These are phyloP conservation scores for Sebastes taczanowskii DNA, from an alignment of 2,797 vertebrate species.

Conservation along the genomic window DNA sequence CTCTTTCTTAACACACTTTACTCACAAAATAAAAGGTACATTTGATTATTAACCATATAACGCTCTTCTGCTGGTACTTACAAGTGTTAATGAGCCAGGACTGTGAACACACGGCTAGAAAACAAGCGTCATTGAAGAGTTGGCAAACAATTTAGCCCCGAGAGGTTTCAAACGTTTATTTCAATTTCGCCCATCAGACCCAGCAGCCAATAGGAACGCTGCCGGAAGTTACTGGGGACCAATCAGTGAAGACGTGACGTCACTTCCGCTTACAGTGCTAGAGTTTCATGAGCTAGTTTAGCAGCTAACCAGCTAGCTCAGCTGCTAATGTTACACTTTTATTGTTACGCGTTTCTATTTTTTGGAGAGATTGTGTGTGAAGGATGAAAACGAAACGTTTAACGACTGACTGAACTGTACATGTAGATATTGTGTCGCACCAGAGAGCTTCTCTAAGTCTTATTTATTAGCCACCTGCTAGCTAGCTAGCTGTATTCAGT, in stretches of 20 bases:
- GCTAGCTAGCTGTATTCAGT: background rate
- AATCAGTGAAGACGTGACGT: conserved; percentile 82
- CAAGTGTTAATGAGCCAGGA: conserved; percentile 9
- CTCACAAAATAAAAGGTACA: background rate
- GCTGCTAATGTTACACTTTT: background rate
- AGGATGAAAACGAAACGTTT: background rate
- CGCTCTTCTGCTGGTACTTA: conserved; percentile 52
- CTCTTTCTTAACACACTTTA: background rate
- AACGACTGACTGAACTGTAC: background rate
- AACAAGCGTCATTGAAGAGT: background rate
- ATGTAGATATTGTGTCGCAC: background rate
- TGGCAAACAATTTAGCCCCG: conserved; percentile 19
- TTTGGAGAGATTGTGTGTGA: rapidly evolving
- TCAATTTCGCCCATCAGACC: conserved; percentile 76
- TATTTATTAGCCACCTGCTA: conserved; percentile 25
- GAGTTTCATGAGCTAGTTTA: background rate
- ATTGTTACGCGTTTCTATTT: rapidly evolving
- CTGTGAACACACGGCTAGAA: background rate
- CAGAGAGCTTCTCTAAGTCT: background rate
- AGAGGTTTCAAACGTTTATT: conserved; percentile 73
- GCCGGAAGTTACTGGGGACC: conserved; percentile 62
- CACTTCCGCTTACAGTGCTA: conserved; percentile 60
- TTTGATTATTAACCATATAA: background rate
- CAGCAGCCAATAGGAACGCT: conserved; percentile 73
- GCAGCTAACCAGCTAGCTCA: background rate